phyloP scores from a whole-genome alignment of 2,113 vertebrate genomes.

The Melierax canorus region DNA sequence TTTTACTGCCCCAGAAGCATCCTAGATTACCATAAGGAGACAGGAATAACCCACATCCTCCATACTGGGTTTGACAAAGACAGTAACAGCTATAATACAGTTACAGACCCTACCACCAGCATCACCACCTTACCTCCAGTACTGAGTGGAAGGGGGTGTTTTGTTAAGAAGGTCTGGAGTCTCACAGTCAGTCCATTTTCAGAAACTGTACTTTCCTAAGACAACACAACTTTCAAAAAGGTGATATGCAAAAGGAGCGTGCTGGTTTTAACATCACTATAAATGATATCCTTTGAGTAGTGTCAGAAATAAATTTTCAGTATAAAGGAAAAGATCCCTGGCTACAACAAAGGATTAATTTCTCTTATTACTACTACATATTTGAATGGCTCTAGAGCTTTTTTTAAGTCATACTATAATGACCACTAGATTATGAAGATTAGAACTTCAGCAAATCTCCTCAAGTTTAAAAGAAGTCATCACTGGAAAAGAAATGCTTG shows the following conservation, averaged over 20 bases:
- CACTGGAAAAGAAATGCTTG: background rate
- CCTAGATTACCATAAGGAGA: background rate
- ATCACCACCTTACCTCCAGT: constrained; percentile 72
- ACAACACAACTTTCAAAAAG: background rate
- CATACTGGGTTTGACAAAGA: background rate
- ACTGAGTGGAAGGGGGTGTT: constrained; percentile 75
- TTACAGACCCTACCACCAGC: background rate
- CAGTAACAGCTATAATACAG: background rate
- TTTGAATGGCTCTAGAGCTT: background rate
- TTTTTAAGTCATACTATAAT: background rate
- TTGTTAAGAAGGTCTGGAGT: constrained; percentile 87
- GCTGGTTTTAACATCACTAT: background rate
- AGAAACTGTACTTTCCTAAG: constrained; percentile 36
- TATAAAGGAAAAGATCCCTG: background rate
- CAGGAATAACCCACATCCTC: background rate
- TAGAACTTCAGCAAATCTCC: background rate
- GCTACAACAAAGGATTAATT: background rate
- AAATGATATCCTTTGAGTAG: background rate
- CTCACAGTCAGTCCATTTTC: constrained; percentile 73
- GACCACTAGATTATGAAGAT: background rate
- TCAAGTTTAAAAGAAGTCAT: background rate
- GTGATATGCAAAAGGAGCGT: background rate
- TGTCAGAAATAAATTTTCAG: background rate
- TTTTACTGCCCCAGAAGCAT: background rate
- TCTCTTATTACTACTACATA: background rate